Percentiles rank a stretch among this genome's conserved stretches.
Evolutionary conservation across 2,888 invertebrate species (phyloP).

Genomic region (Amphimallon solstitiale): DNA sequence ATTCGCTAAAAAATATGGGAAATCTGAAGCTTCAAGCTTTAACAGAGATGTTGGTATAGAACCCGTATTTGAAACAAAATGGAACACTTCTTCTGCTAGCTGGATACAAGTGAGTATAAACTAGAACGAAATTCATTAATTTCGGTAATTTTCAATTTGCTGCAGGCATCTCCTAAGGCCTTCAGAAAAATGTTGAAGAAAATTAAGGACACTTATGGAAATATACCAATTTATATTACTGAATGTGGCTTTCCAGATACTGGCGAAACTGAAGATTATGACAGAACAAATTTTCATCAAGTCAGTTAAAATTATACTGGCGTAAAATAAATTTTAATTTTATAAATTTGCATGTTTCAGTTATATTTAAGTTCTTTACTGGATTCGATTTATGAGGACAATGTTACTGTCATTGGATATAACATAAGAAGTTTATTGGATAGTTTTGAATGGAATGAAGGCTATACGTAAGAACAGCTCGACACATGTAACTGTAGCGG

Average conservation of each 20-base stretch:
- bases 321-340: not conserved
- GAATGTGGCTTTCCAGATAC: constrained; percentile 40
- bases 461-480: constrained; percentile 34
- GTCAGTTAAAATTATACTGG: constrained; percentile 19
- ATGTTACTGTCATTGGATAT: constrained; percentile 34
- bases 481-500: too few species aligned
- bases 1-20: constrained; percentile 2
- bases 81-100: constrained; percentile 13
- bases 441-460: constrained; percentile 36
- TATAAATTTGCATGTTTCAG: constrained; percentile 12
- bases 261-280: constrained; percentile 36
- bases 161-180: constrained; percentile 35
- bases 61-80: constrained; percentile 1
- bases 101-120: constrained; percentile 25
- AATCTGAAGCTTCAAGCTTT: constrained; percentile 6
- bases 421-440: constrained; percentile 35
- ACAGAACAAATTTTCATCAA: constrained; percentile 35
- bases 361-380: constrained; percentile 28
- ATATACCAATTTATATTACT: constrained; percentile 35
- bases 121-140: not conserved
- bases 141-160: not conserved
- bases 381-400: constrained; percentile 28
- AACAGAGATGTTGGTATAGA: constrained; percentile 15
- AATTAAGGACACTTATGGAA: constrained; percentile 22
- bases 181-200: constrained; percentile 32